Percentiles rank a stretch among this genome's conserved stretches.
Conservation (phyloP, 2,113 vertebrate species). For the Pycnonotus jocosus region DNA sequence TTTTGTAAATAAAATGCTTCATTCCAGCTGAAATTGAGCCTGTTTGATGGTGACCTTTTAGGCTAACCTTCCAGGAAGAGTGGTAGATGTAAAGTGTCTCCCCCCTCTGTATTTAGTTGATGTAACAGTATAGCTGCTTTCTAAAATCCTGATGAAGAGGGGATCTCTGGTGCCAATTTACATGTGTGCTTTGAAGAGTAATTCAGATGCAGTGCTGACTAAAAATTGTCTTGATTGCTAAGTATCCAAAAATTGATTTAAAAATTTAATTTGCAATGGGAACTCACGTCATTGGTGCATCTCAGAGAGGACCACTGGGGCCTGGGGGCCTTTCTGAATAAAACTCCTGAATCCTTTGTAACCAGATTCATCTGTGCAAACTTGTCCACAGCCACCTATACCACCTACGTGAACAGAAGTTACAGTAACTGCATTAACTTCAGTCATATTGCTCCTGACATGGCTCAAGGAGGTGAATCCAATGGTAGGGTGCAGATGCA, state of each 20-base stretch:
- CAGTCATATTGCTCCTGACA: background rate
- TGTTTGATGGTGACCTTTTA: background rate
- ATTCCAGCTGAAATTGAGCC: background rate
- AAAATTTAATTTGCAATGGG: background rate
- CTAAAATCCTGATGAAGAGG: background rate
- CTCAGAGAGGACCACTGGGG: background rate
- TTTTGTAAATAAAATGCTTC: background rate
- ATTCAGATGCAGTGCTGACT: background rate
- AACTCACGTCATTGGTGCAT: fast-evolving
- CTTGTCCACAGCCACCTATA: fast-evolving
- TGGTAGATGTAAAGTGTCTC: background rate
- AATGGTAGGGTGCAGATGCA: background rate
- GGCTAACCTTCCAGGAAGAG: background rate
- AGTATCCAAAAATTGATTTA: background rate
- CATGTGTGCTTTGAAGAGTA: background rate
- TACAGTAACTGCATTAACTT: background rate
- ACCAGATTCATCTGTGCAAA: background rate
- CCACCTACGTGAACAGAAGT: fast-evolving
- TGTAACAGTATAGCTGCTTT: background rate
- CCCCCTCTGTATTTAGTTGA: background rate
- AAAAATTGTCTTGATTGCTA: background rate
- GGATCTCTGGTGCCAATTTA: background rate
- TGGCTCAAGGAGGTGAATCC: background rate
- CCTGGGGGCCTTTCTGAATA: background rate
- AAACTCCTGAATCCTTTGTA: background rate